Percentiles rank a stretch among this genome's conserved stretches.
Evolutionary conservation across 2,797 vertebrate genomes (phyloP).

Genomic region (Huso huso): DNA sequence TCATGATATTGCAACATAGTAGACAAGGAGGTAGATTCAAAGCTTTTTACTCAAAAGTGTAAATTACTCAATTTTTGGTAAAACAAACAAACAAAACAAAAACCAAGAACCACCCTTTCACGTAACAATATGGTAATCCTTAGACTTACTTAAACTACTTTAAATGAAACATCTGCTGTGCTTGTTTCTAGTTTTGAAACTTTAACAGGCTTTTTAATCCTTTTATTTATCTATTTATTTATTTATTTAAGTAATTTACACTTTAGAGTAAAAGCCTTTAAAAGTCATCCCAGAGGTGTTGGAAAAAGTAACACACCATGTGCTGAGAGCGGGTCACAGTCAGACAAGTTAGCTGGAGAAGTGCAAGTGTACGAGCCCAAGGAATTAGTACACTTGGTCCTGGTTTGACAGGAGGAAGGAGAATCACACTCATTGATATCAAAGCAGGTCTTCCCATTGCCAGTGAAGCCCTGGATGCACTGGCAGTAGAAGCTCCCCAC

Average conservation of each 20-base stretch:
- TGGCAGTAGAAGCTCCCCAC: conserved; percentile 54
- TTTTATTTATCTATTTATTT: neutral
- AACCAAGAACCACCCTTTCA: too few relatives aligned
- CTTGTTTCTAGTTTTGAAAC: too few relatives aligned
- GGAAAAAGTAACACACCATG: conserved; percentile 46
- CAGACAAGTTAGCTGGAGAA: conserved; percentile 35
- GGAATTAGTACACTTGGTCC: conserved; percentile 50
- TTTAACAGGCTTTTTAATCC: neutral
- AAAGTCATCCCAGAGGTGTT: neutral
- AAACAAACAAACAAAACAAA: too few relatives aligned
- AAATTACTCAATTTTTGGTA: too few relatives aligned
- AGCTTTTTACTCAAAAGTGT: too few relatives aligned
- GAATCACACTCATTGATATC: conserved; percentile 60
- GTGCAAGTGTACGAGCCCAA: conserved; percentile 57
- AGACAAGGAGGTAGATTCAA: too few relatives aligned
- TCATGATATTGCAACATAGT: too few relatives aligned
- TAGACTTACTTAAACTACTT: too few relatives aligned
- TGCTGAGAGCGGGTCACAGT: conserved; percentile 32
- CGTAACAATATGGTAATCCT: too few relatives aligned
- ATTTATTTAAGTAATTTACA: neutral
- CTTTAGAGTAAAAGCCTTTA: too few relatives aligned
- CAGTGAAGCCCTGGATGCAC: conserved; percentile 53
- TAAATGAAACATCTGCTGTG: too few relatives aligned
- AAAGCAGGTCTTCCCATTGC: conserved; percentile 46
- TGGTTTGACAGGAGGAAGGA: conserved; percentile 35